Conservation (phyloP, 1,140 invertebrate genomes). For the Anastrepha obliqua region DNA sequence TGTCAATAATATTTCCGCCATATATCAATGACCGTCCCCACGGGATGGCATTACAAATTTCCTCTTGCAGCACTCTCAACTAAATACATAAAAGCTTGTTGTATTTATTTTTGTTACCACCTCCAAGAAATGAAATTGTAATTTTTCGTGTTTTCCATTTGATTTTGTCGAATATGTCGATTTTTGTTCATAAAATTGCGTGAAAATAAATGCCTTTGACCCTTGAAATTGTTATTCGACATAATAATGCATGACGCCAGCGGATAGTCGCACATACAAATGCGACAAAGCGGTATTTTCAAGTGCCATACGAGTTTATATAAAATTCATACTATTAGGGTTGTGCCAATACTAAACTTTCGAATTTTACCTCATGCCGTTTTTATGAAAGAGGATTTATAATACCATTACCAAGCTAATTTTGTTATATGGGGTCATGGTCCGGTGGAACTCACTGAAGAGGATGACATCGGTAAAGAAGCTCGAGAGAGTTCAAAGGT, state of each 20-base stretch:
- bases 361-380: too few species aligned
- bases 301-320: neutral
- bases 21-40: neutral
- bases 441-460: too few species aligned
- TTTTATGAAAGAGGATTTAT: too few species aligned
- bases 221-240: slow-evolving; percentile 34
- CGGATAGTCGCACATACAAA: neutral
- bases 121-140: slow-evolving; percentile 50
- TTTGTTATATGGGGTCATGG: too few species aligned
- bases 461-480: too few species aligned
- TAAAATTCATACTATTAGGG: too few species aligned
- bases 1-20: slow-evolving; percentile 19
- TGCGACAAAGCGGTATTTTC: neutral
- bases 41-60: neutral
- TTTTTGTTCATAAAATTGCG: slow-evolving; percentile 40
- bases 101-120: slow-evolving; percentile 29
- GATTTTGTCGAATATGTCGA: slow-evolving; percentile 28
- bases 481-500: too few species aligned
- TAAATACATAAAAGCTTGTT: neutral
- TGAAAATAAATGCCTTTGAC: slow-evolving; percentile 40
- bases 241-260: neutral
- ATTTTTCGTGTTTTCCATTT: slow-evolving; percentile 49
- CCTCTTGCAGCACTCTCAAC: neutral
- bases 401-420: too few species aligned
- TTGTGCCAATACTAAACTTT: too few species aligned